Base-by-base conservation (phyloP, 2,888 invertebrate species). In the Heliconius charithonia region DNA sequence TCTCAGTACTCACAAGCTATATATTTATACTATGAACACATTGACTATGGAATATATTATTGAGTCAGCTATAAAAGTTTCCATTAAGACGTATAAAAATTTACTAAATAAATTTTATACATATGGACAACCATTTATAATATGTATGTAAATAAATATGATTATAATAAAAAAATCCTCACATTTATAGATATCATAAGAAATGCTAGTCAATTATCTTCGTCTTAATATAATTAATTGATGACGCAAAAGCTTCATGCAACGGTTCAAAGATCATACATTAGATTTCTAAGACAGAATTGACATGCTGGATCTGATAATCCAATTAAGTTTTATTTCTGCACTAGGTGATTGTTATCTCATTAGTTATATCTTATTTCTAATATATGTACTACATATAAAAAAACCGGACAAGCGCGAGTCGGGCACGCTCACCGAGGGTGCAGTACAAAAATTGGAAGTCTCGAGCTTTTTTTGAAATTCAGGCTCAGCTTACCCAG, bases 261-360 rank as follows among this genome's bases (percentile, higher is more conserved):
- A 75, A 72, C 29, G 32, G 83, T 80, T 80, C 62, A 82, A 79
- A 83, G 84, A 85, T 85, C 90, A 90, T 89, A 86, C 88, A 89
- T 86, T 89, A 85, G 81, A 82, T 89, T 89, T 90, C 88, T 90
- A 85, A 90, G 83, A 84, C 91, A 89, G 70, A 62, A 65, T 59
- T 78, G 74, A 75, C 80, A 66, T 66, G 10, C 10, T 9, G 37
- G 37, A 78, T 78, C 63, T 45, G 63, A 80, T 74, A 74, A 74
- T 77, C 77, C 62, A 77, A 79, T 80, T 80, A 78, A n/a, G 59
- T 32, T n/a, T 29, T 74, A 77, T 65, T 10, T 32, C 19, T 32
- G 65, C 29, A 66, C 32, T 22, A 66, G 1, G 22, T 19, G 4
- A 32, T 32, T 32, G 10, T 32, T 32, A 32, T 66, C 32, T 66